Base-by-base conservation (phyloP, 1,140 invertebrate genomes). In the Maniola jurtina region DNA sequence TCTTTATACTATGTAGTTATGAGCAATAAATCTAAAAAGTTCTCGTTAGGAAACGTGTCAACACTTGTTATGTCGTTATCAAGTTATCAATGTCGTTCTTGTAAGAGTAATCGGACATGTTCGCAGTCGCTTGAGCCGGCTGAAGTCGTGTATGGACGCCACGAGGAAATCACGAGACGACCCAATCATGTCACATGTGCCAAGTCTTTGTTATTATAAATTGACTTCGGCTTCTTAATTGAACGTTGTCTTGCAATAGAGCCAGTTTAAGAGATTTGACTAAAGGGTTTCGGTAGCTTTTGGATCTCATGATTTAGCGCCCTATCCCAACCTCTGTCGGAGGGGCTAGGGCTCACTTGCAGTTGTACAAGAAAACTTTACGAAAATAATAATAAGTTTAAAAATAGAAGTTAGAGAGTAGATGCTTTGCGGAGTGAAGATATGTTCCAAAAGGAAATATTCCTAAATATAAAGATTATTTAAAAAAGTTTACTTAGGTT, bases 171-270 rank as follows among this genome's bases (percentile, higher is more conserved):
- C 78, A 81, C 77, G 76, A 81, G 81, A 79, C 76, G 75, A 75
- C 70, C 75, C 84, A 78, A 83, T 86, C 86, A 84, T 81, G 82
- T 77, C 69, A 66, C 68, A 66, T 74, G 76, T 72, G 71, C 66
- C 72, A 72, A 73, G 75, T 75, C 82, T 81, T 83, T 86, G 85
- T 88, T 80, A 77, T 75, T 2, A 79, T 80, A 86, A 83, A 88
- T 88, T 80, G 85, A 84, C 79, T 76, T 63, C 70, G 71, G 78
- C 72, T 81, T 83, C 85, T 82, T 86, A 85, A 88, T 88, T 85
- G 85, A 73, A 81, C 73, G 70, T 64, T 70, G 71, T 71, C 71
- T 76, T 73, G 63, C 67, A 68, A 58, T 62, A 45, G 25, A 25
- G 25, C 25, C 25, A 25, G 25, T 25, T 25, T 65, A 66, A 66